A percentile compares a stretch with the other conserved stretches of the same genome.
Evolutionary conservation across 2,113 vertebrate genomes (phyloP).

Genomic region (Rattus rattus): DNA sequence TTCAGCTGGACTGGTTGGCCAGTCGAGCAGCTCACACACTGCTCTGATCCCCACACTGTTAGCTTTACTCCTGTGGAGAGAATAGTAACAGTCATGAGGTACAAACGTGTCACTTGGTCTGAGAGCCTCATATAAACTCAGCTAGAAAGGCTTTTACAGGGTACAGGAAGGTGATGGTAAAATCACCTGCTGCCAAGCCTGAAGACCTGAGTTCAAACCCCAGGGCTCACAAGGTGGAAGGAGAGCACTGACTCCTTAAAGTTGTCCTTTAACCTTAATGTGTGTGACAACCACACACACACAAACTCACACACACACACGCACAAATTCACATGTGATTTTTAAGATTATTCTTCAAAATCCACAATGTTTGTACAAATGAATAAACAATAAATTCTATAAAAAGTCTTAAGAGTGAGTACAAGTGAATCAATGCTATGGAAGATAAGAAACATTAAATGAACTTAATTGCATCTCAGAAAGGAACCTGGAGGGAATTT

Average conservation of each 20-base stretch:
- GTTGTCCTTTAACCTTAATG: not conserved
- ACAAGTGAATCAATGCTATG: conserved; percentile 51
- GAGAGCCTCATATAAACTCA: not conserved
- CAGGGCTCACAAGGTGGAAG: not conserved
- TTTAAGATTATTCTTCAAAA: not conserved
- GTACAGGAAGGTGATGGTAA: not conserved
- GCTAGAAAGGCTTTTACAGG: not conserved
- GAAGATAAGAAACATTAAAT: conserved; percentile 26
- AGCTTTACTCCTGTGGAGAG: not conserved
- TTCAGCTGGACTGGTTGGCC: not conserved
- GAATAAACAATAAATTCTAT: conserved; percentile 50
- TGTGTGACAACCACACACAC: not conserved
- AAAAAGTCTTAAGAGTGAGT: conserved; percentile 1
- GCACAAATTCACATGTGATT: not conserved
- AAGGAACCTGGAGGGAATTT: not conserved
- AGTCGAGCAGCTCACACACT: not conserved
- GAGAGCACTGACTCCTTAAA: not conserved
- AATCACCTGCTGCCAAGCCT: not conserved
- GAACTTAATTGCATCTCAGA: conserved; percentile 39
- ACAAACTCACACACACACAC: not conserved
- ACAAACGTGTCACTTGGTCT: not conserved
- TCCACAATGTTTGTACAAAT: not conserved
- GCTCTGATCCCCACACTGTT: not conserved
- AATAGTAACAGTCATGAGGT: not conserved
- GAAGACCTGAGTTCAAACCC: not conserved